Evolutionary conservation across 2,888 invertebrate genomes (phyloP).

Genomic region (Cactoblastis cactorum): DNA sequence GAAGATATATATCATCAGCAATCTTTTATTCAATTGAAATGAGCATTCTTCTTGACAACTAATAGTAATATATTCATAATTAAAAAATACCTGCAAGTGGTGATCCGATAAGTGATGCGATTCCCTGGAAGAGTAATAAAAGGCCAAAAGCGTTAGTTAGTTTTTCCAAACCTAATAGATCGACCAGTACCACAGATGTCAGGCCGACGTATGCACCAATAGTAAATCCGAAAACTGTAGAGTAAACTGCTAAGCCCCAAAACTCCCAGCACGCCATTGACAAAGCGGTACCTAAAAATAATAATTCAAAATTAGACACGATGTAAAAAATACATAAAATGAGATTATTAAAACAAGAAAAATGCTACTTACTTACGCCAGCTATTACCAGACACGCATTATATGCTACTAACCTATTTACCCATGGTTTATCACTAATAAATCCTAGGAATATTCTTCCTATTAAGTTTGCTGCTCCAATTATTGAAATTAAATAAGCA

Average conservation of each 20-base stretch:
- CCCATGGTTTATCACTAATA: slow-evolving; percentile 92
- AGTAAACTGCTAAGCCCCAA: slow-evolving; percentile 86
- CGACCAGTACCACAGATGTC: slow-evolving; percentile 96
- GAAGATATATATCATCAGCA: too few relatives aligned
- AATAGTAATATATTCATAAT: too few relatives aligned
- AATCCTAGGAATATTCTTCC: slow-evolving; percentile 93
- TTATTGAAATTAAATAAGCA: slow-evolving; percentile 86
- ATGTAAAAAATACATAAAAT: neutral
- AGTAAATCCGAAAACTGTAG: slow-evolving; percentile 91
- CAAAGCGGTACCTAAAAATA: slow-evolving; percentile 89
- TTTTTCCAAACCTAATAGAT: slow-evolving; percentile 93
- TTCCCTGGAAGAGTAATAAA: slow-evolving; percentile 94
- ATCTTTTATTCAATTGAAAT: too few relatives aligned
- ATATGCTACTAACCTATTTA: slow-evolving; percentile 94
- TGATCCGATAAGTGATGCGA: slow-evolving; percentile 94
- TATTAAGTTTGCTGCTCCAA: slow-evolving; percentile 93
- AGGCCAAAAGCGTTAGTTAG: slow-evolving; percentile 98
- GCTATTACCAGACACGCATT: slow-evolving; percentile 92
- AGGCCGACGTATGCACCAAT: slow-evolving; percentile 98
- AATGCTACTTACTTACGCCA: slow-evolving; percentile 86
- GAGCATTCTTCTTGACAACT: too few relatives aligned
- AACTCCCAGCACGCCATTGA: slow-evolving; percentile 88
- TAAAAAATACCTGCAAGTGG: slow-evolving; percentile 91
- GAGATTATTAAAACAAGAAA: neutral
- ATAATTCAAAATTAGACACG: too few relatives aligned